These are phyloP conservation scores for Ceyx melanurus DNA, from an alignment of 2,113 vertebrate species.

Conservation along the genomic window DNA sequence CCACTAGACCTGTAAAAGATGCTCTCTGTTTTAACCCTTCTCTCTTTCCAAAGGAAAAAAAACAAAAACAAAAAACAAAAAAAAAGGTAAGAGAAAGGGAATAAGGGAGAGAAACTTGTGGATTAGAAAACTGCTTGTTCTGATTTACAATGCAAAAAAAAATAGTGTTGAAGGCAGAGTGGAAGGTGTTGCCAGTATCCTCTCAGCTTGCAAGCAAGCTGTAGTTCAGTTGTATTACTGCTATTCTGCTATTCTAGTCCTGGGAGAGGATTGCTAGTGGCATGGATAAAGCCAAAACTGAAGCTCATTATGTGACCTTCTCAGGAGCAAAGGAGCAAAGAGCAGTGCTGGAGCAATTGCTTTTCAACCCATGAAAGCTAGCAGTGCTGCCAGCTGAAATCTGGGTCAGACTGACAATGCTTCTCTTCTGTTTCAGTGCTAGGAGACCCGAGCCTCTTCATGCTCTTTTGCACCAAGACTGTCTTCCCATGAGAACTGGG, in stretches of 20 bases:
- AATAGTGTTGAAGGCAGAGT: neutral
- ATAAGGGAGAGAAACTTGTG: too few species aligned
- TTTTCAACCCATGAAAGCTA: neutral
- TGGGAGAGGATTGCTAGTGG: neutral
- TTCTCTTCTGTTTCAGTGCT: neutral
- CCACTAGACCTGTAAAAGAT: too few species aligned
- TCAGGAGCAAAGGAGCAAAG: neutral
- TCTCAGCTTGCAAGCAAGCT: neutral
- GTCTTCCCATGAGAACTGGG: neutral
- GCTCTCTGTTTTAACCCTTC: too few species aligned
- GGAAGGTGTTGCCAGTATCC: neutral
- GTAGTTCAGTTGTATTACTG: too few species aligned
- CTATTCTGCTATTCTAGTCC: fast-evolving
- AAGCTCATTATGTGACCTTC: neutral
- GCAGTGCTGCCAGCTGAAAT: neutral
- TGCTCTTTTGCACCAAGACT: neutral
- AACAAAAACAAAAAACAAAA: too few species aligned
- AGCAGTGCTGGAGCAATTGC: neutral
- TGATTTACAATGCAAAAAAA: neutral
- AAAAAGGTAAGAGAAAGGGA: too few species aligned
- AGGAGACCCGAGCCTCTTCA: neutral
- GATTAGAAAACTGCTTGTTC: neutral
- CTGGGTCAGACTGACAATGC: neutral
- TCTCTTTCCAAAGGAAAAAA: too few species aligned
- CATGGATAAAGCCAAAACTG: neutral